Base-by-base conservation (phyloP, 2,113 vertebrate species). In the Xerus inauris region DNA sequence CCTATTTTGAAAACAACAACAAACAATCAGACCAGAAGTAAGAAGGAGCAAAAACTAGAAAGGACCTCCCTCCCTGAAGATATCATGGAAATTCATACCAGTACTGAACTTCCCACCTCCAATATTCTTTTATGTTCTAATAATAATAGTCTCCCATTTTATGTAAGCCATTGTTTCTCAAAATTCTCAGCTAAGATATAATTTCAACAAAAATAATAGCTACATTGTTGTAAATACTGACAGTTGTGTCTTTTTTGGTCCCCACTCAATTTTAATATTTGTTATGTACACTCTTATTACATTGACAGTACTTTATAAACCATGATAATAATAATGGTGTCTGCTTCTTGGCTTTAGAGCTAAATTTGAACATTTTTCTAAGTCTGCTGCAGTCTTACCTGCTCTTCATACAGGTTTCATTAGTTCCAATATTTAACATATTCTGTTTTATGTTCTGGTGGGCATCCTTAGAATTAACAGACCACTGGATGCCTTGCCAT, bases 161-260 rank as follows among this genome's bases (percentile, higher is more conserved):
- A 35, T 54, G 1, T 77, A 93, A 73, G 38, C 49, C 42, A 77
- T 17, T 91, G 20, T 83, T 89, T 84, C 91, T 28, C 30, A 57
- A 22, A 32, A n/a, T 4, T 69, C 12, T 90, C 28, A 77, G 2
- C 3, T 85, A 8, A 72, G 8, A 87, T 85, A 40, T 2, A 72
- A 26, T 82, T 97, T 91, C 30, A 65, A 67, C 35, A 92, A 90
- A 87, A 51, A 45, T 30, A 59, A 77, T 83, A 71, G 28, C 3
- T 72, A 26, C 62, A 77, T 81, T 24, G 45, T 67, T 96, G 8
- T 38, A 87, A 88, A 86, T 71, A 92, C 86, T 84, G 42, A 49
- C 1, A 14, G 42, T 47, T 85, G 77, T 57, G 19, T 54, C 62
- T 12, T 67, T 35, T 62, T 45, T 8, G 30, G 54, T 9, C 17